These are phyloP conservation scores for Copsychus sechellarum DNA, from an alignment of 2,113 vertebrate species.

Conservation along the genomic window DNA sequence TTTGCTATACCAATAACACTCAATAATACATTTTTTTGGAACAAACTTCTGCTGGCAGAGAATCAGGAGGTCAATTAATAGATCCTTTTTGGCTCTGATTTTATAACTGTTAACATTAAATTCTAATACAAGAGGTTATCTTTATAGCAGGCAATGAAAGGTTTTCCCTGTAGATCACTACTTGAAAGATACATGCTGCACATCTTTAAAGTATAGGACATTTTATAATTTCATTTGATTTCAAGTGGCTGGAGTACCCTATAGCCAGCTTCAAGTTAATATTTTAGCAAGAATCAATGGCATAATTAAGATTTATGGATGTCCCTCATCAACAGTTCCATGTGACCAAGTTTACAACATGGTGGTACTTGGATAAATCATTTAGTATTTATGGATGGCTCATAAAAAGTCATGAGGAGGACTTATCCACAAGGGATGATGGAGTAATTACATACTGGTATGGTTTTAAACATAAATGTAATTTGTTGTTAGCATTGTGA, in stretches of 20 bases:
- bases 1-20: slow-evolving; percentile 38
- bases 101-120: slow-evolving; percentile 33
- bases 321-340: not conserved
- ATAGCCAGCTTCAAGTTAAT: slow-evolving; percentile 29
- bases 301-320: slow-evolving; percentile 51
- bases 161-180: slow-evolving; percentile 27
- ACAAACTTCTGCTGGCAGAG: slow-evolving; percentile 23
- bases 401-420: not conserved
- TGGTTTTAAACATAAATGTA: not conserved
- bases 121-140: slow-evolving; percentile 36
- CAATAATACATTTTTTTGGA: slow-evolving; percentile 39
- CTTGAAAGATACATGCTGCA: slow-evolving; percentile 23
- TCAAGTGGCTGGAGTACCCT: slow-evolving; percentile 6
- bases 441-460: slow-evolving; percentile 20
- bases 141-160: slow-evolving; percentile 46
- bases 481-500: not conserved
- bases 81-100: slow-evolving; percentile 47
- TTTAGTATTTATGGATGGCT: slow-evolving; percentile 27
- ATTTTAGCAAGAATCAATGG: slow-evolving; percentile 42
- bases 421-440: not conserved
- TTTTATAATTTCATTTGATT: slow-evolving; percentile 31
- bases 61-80: slow-evolving; percentile 52
- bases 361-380: not conserved
- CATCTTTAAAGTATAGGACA: not conserved
- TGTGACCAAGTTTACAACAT: not conserved